Percentiles rank a stretch among this genome's conserved stretches.
Conservation (phyloP, 92 coral and sea anemone genomes). For the Ricordea florida region DNA sequence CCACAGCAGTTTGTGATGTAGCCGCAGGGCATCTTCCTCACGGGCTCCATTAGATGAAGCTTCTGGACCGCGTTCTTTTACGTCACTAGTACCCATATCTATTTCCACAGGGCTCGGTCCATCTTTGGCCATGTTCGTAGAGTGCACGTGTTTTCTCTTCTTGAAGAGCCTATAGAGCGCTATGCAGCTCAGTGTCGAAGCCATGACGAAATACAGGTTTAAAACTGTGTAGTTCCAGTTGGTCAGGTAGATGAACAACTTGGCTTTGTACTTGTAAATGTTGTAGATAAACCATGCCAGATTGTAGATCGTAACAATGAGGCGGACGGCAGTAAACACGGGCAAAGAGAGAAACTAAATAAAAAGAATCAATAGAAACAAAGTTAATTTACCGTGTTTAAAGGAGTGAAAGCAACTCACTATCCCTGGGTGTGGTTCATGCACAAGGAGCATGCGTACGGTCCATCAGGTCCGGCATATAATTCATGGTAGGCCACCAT, state of each 20-base stretch:
- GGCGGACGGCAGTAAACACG: conserved; percentile 54
- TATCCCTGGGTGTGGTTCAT: too few relatives aligned
- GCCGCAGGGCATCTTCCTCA: conserved; percentile 12
- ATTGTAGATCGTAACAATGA: conserved; percentile 55
- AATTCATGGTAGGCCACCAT: too few relatives aligned
- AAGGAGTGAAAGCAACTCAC: too few relatives aligned
- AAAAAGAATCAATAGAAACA: neutral
- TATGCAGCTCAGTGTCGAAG: conserved; percentile 47
- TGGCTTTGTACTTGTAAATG: conserved; percentile 25
- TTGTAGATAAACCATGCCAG: conserved; percentile 74
- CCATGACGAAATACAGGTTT: conserved; percentile 67
- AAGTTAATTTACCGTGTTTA: too few relatives aligned
- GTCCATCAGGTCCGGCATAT: too few relatives aligned
- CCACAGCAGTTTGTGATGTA: conserved; percentile 75
- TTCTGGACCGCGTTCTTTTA: neutral
- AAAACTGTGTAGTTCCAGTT: conserved; percentile 80
- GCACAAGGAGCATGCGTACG: too few relatives aligned
- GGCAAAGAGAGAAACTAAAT: conserved; percentile 69
- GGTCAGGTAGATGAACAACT: conserved; percentile 81
- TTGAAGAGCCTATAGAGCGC: conserved; percentile 35
- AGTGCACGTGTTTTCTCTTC: neutral
- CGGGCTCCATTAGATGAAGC: neutral
- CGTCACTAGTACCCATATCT: neutral
- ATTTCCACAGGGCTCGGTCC: neutral
- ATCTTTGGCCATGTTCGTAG: neutral